These are phyloP conservation scores for Polylopha cassiicola DNA, from an alignment of 2,888 invertebrate species.

Conservation along the genomic window DNA sequence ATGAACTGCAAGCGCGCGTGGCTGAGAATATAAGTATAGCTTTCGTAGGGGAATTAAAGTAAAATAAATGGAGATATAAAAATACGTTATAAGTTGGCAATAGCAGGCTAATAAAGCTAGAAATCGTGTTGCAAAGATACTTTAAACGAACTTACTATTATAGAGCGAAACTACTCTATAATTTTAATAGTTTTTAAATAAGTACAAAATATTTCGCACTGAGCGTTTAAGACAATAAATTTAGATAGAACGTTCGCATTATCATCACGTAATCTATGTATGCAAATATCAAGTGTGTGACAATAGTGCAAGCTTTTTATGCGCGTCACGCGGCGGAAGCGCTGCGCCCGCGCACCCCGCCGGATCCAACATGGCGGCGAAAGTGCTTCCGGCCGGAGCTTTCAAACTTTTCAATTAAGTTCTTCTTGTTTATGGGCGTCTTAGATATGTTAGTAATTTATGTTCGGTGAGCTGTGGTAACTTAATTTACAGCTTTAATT, in stretches of 20 bases:
- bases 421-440: constrained; percentile 39
- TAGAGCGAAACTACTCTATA: too few species aligned
- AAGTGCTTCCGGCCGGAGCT: constrained; percentile 70
- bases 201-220: too few species aligned
- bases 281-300: constrained; percentile 66
- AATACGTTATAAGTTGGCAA: too few species aligned
- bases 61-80: too few species aligned
- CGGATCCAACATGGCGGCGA: constrained; percentile 76
- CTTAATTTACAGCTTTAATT: too few species aligned
- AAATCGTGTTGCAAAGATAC: too few species aligned
- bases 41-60: too few species aligned
- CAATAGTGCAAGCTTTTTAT: constrained; percentile 67
- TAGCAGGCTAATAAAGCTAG: too few species aligned
- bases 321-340: constrained; percentile 73
- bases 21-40: too few species aligned
- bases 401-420: constrained; percentile 67
- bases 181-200: too few species aligned
- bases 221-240: too few species aligned
- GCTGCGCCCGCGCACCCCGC: constrained; percentile 64
- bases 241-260: constrained; percentile 43
- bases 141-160: too few species aligned
- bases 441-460: constrained; percentile 10
- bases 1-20: constrained; percentile 3
- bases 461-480: background rate
- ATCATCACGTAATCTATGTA: constrained; percentile 64